These are phyloP conservation scores for Cyrtorhinus lividipennis DNA, from an alignment of 1,140 invertebrate genomes.

Conservation along the genomic window DNA sequence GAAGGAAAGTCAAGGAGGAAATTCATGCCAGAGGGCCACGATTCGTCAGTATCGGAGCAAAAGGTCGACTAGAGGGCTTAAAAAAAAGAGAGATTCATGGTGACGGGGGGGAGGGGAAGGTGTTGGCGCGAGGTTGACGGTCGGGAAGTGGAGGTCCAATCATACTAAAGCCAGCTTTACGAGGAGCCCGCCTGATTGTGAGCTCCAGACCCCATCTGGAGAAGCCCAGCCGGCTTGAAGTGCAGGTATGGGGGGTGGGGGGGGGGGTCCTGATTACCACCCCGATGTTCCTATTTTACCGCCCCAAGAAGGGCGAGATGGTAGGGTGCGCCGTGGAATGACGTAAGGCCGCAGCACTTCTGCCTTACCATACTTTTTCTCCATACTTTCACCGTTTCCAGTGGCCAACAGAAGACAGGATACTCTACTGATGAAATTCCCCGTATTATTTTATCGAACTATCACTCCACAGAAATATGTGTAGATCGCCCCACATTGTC, in stretches of 20 bases:
- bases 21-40: too few relatives aligned
- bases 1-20: too few relatives aligned
- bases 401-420: too few relatives aligned
- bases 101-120: background rate
- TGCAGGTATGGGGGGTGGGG: background rate
- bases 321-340: background rate
- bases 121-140: background rate
- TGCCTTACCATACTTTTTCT: too few relatives aligned
- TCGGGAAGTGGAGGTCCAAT: conserved; percentile 5
- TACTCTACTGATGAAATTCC: too few relatives aligned
- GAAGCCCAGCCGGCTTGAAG: too few relatives aligned
- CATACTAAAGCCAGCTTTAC: conserved; percentile 9
- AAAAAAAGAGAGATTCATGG: background rate
- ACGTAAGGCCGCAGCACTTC: too few relatives aligned
- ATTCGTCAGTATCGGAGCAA: too few relatives aligned
- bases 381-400: too few relatives aligned
- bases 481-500: too few relatives aligned
- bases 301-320: background rate
- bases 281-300: background rate
- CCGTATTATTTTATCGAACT: too few relatives aligned
- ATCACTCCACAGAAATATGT: too few relatives aligned
- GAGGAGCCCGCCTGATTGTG: conserved; percentile 3
- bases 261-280: background rate
- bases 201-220: background rate
- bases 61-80: background rate